A percentile compares a stretch with the other conserved stretches of the same genome.
These are phyloP conservation scores for Pimpla rufipes DNA, from an alignment of 2,888 invertebrate species.

Conservation along the genomic window DNA sequence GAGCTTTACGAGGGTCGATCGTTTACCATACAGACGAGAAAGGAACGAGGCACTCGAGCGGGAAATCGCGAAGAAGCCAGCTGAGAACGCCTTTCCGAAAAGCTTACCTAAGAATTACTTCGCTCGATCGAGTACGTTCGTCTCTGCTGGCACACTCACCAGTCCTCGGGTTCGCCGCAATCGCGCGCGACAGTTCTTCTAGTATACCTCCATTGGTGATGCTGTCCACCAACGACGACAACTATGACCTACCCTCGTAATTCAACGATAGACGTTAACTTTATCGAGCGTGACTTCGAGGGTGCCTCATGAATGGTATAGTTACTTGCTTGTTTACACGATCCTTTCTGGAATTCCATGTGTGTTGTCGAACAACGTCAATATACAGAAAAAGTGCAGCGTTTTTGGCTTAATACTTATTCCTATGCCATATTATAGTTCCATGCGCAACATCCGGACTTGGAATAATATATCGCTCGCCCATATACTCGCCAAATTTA, in stretches of 20 bases:
- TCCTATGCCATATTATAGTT: background rate
- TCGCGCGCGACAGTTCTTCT: constrained; percentile 36
- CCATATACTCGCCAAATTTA: background rate
- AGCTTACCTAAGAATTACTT: constrained; percentile 66
- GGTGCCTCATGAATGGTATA: constrained; percentile 43
- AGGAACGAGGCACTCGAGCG: constrained; percentile 67
- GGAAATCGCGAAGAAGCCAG: constrained; percentile 57
- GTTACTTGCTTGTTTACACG: constrained; percentile 44
- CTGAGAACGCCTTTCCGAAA: constrained; percentile 54
- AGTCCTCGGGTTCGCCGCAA: constrained; percentile 44
- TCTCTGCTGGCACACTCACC: constrained; percentile 43
- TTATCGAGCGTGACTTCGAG: constrained; percentile 61
- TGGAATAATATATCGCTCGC: too few relatives aligned
- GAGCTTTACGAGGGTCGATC: constrained; percentile 63
- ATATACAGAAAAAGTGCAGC: background rate
- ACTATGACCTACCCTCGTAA: constrained; percentile 49
- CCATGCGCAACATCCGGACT: too few relatives aligned
- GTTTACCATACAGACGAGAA: constrained; percentile 69
- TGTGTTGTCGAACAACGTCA: background rate
- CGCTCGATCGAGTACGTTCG: constrained; percentile 54
- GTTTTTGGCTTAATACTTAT: background rate
- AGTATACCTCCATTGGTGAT: constrained; percentile 51
- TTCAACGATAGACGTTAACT: constrained; percentile 64
- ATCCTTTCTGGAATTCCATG: constrained; percentile 12
- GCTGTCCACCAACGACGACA: constrained; percentile 51